phyloP scores from a whole-genome alignment of 2,888 invertebrate genomes.

The Microplitis manilae region DNA sequence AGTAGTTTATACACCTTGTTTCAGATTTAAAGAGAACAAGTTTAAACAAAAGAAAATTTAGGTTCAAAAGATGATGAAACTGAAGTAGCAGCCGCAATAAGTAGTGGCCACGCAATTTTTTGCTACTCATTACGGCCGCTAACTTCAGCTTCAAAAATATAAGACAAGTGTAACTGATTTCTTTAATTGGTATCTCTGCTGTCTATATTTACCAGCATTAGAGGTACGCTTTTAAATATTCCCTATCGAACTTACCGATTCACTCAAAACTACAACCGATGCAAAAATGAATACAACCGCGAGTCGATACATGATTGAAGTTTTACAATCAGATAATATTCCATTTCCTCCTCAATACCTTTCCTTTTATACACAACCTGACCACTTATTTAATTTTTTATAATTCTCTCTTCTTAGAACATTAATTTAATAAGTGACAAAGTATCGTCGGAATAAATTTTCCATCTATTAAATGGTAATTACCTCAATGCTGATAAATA shows the following conservation, averaged over 20 bases:
- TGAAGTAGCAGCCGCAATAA: too few species aligned
- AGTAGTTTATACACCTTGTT: too few species aligned
- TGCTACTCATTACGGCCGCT: too few species aligned
- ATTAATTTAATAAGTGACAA: background rate
- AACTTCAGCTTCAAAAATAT: too few species aligned
- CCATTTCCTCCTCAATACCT: background rate
- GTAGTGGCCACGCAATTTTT: too few species aligned
- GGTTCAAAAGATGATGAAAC: too few species aligned
- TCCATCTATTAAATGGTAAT: background rate
- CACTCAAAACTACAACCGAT: background rate
- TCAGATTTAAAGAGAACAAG: too few species aligned
- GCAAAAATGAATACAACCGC: background rate
- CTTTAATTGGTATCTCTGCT: too few species aligned
- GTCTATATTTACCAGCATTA: too few species aligned
- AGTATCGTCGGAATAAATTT: background rate
- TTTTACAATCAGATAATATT: background rate
- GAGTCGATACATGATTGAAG: background rate
- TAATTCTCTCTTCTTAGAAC: background rate
- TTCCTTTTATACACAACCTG: constrained; percentile 4
- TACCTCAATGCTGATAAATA: background rate
- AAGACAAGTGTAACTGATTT: too few species aligned
- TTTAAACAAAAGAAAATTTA: too few species aligned
- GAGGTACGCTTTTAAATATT: too few species aligned
- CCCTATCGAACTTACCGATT: background rate
- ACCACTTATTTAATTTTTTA: background rate